Base-by-base conservation (phyloP, 2,113 vertebrate species). In the Sebastes fasciatus region DNA sequence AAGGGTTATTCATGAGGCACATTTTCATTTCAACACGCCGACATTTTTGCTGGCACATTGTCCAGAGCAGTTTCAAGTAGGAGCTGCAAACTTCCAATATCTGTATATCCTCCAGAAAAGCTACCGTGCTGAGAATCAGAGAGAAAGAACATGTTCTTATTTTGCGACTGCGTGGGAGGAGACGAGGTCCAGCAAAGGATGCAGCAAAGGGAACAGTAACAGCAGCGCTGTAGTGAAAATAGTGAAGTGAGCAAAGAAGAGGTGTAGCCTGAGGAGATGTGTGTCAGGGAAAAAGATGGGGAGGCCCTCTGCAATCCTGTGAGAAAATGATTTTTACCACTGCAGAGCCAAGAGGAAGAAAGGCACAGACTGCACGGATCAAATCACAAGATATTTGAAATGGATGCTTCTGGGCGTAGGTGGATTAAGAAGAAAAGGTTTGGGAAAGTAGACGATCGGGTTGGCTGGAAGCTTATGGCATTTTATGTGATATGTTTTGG, bases 221-320 rank as follows among this genome's bases (percentile, higher is more conserved):
- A 74, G 57, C 9, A 23, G 8, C 16, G 66, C 42, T 54, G 61
- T 7, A 3, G 58, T 42, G 49, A 21, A 34, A 34, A 69, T 14
- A 42, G 49, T 42, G 48, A 68, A 52, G 76, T 64, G 58, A 42
- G 57, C 55, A 66, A 60, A 78, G 74, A 72, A 79, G 26, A 74
- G 40, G 57, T 54, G 21, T 43, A 62, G 65, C 85, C 78, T 16
- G 88, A 74, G 83, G 84, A 84, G 74, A 74, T 74, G 68, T 58
- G 73, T 52, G 52, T 79, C 43, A 84, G 61, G 62, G 34, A 34
- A 34, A 80, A 67, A 69, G 66, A 80, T 77, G 40, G 52, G 66
- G 61, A 74, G 40, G 65, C 70, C 72, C 49, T 69, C 48, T 13
- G 49, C 62, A 82, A 19, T 84, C 63, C 40, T 21, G 8, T 61